phyloP scores from a whole-genome alignment of 2,888 invertebrate genomes.

The Epinotia ramella region DNA sequence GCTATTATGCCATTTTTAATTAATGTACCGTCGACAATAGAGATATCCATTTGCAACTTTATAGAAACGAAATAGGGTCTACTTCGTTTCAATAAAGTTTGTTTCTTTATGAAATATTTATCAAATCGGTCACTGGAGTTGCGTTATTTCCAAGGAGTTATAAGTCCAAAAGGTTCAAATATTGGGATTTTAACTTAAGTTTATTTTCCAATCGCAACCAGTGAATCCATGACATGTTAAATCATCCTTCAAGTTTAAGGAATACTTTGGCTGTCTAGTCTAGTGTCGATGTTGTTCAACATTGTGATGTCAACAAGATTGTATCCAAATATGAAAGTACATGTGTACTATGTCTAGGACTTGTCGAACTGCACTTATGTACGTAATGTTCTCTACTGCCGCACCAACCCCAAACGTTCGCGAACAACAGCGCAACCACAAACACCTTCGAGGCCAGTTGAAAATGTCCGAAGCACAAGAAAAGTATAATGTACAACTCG shows the following conservation, averaged over 20 bases:
- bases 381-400: background rate
- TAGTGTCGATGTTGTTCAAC: background rate
- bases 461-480: slow-evolving; percentile 1
- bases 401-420: slow-evolving; percentile 3
- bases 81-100: too few relatives aligned
- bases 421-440: slow-evolving; percentile 1
- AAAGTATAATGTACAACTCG: slow-evolving; percentile 7
- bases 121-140: too few relatives aligned
- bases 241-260: background rate
- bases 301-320: background rate
- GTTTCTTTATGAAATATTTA: too few relatives aligned
- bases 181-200: background rate
- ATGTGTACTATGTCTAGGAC: background rate
- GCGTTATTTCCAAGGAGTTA: background rate
- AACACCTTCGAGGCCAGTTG: slow-evolving; percentile 4
- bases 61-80: too few relatives aligned
- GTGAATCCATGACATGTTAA: background rate
- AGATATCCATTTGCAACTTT: too few relatives aligned
- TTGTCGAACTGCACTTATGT: background rate
- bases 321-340: background rate
- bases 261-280: background rate
- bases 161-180: background rate
- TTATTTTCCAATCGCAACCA: background rate
- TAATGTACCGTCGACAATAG: background rate
- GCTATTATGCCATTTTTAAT: background rate